Base-by-base conservation (phyloP, 2,888 invertebrate species). In the Tolmerus cingulatus region DNA sequence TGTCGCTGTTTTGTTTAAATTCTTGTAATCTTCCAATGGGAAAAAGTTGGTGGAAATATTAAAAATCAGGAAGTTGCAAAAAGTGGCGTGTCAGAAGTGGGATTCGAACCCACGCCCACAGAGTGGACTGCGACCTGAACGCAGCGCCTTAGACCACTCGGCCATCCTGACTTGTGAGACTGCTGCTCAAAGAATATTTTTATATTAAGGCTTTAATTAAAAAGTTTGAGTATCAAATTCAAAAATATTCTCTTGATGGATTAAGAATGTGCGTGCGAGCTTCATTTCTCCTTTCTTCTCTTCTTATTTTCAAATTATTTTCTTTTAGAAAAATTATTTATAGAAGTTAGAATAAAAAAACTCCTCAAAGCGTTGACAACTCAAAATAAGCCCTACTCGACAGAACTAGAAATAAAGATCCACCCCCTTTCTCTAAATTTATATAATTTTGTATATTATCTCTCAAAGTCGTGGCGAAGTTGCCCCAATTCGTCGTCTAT, bases 141-240 rank as follows among this genome's bases (percentile, higher is more conserved):
- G 87, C 87, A 88, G 88, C 87, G 88, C 87, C 87, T 87, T 87
- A 87, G 87, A 88, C 87, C 86, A 86, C 87, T 88, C 87, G 87
- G 87, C 87, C 87, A 87, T 87, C 85, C 86, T 87, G 87, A 88
- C 87, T 46, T 79, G n/a, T 30, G 8, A 5, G 5, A 2, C 9
- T 27, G 1, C 2, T 51, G 51, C 8, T 4, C 51, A 51, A 7
- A 51, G n/a, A 51, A 51, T 19, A 5, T 5, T 51, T 51, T 51
- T 51, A 51, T 51, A 0, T 19, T 51, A 1, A 8, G n/a, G 51
- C 51, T 7, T 51, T 1, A 51, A 16, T 51, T 51, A 5, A 51
- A 7, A 16, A n/a, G 16, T 46, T 46, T 4, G 4, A 46, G 43
- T 5, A 46, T 14, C 16, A 16, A 16, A 16, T 16, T 14, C 16